Evolutionary conservation across 2,888 invertebrate genomes (phyloP), one percentile per base, ranked within the genome.

Genomic region (Fabriciana adippe): DNA sequence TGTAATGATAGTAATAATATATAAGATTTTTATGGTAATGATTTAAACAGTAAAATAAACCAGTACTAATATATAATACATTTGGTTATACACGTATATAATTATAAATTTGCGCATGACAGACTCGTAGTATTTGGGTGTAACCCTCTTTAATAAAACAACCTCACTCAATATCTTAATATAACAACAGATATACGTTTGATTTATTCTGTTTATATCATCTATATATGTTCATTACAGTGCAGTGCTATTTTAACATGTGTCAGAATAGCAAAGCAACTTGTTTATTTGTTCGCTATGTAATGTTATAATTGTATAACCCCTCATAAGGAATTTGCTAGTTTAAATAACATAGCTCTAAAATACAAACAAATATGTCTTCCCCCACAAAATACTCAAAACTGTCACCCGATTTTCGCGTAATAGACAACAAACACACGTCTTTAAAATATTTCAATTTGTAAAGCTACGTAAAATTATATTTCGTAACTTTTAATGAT

Each of bases 151-250:
- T 54, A 60, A 65, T 66, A 66, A 55, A 68, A 61, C 57, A 62
- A 60, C 70, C 59, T 61, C 64, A 57, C 67, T 62, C 64, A 66
- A 69, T 64, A 61, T 66, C 67, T 67, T 65, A 59, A 59, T 63
- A 71, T 67, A 35, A 71, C 50, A 53, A 66, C 63, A 64, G 51
- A 60, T 51, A n/a, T 16, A 59, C 51, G 56, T 63, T 66, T 63
- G 55, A 68, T 3, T 26, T 26, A 4, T 26, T 26, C 18, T 56
- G 31, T 66, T 59, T 65, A 55, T 66, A 50, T 64, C 57, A 64
- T 72, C 65, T 45, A 51, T 61, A 66, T 66, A 31, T 55, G 16
- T 51, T n/a, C 14, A 55, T 41, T 16, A 41, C 41, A 15, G 26
- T 21, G 15, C 6, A 51, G 26, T 5, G 4, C 26, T 26, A 26